Evolutionary conservation across 1,140 invertebrate genomes (phyloP), one percentile per base, ranked within the genome.

Genomic region (Steinernema khuongi): DNA sequence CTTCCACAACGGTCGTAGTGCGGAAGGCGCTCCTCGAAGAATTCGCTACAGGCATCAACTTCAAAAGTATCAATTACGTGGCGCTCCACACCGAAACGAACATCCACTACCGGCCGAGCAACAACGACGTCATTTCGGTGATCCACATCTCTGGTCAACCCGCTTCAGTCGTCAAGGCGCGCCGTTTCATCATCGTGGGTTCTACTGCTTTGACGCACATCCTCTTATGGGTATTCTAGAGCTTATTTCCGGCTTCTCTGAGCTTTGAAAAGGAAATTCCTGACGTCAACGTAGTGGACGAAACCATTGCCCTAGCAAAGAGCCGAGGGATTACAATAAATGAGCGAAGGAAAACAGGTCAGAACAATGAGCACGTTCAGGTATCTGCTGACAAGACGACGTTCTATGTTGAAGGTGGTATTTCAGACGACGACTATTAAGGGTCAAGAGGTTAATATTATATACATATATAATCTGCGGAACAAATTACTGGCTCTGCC

Each of bases 121-220:
- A 26, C 26, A 60, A 22, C 50, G 50, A 60, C 4, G 50, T 60
- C 19, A 60, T 60, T 26, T 60, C 50, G 7, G 22, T 60, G 4
- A 60, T 60, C 19, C 50, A 60, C 50, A 60, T 60, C 7, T 60
- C 50, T 4, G 50, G 50, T 26, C 14, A 22, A 7, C 50, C 50
- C 4, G 19, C 14, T 60, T 11, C 50, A 72, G 74, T 75, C 22
- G 22, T 75, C 2, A 66, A 50, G 4, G 74, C 70, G 31, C 22
- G 74, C 32, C 71, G 67, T 44, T 29, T 75, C 14, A 22, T 75
- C 2, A 68, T 75, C 68, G 74, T 75, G 60, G 22, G 74, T 17
- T 26, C n/a, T 18, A 1, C 18, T 18, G 2, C 7, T 68, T 68
- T n/a, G 28, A 68, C 33, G 41, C 66, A 1, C 36, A 67, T 7